A percentile compares a stretch with the other conserved stretches of the same genome.
These are phyloP conservation scores for Pogonomyrmex californicus DNA, from an alignment of 1,140 invertebrate species.

Conservation along the genomic window DNA sequence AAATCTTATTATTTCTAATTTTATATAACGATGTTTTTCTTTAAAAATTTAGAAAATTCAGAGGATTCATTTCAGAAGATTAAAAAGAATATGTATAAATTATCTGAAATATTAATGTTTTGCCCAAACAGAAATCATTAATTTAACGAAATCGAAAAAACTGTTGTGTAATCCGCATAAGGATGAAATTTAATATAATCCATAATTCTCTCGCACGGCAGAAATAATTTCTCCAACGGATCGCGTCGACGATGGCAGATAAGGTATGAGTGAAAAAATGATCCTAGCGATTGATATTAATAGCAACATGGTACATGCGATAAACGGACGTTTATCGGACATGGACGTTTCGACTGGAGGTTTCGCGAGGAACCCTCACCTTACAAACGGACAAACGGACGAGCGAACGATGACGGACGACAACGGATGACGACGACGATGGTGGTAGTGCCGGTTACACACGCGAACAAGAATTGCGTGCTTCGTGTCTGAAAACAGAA, in stretches of 20 bases:
- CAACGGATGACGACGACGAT: constrained; percentile 47
- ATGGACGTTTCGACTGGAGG: constrained; percentile 59
- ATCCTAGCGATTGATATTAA: constrained; percentile 67
- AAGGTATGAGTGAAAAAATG: constrained; percentile 34
- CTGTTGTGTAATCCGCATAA: background rate
- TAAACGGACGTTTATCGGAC: constrained; percentile 66
- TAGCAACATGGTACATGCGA: constrained; percentile 66
- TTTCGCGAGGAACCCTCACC: constrained; percentile 28
- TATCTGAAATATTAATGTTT: background rate
- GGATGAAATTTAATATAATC: background rate
- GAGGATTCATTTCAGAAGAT: background rate
- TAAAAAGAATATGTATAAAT: background rate
- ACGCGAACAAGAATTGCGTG: constrained; percentile 83
- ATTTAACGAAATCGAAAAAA: background rate
- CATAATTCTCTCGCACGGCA: background rate
- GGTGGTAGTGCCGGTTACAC: constrained; percentile 74
- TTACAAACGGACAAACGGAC: constrained; percentile 33
- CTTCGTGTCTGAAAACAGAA: constrained; percentile 82
- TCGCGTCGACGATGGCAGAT: constrained; percentile 58
- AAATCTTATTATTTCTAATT: background rate
- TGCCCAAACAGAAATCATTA: background rate
- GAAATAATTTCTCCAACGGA: constrained; percentile 71
- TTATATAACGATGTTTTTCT: background rate
- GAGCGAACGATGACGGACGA: constrained; percentile 50
- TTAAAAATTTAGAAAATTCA: background rate